Evolutionary conservation across 2,113 vertebrate species (phyloP).

Genomic region (Noturus placidus): DNA sequence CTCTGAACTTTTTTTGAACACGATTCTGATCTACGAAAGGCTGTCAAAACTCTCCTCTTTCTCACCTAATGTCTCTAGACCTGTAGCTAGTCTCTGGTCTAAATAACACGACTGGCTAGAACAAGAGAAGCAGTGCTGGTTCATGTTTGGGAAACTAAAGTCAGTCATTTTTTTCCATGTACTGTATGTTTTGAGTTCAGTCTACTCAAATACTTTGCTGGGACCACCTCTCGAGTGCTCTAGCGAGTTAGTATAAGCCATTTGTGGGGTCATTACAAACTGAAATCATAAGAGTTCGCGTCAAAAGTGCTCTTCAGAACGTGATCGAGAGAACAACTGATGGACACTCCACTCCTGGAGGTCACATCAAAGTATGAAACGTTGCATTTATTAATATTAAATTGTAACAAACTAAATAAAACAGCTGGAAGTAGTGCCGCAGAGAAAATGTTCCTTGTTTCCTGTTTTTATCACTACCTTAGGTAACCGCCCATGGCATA

Average conservation of each 20-base stretch:
- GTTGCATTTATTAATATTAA: background rate
- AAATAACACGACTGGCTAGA: background rate
- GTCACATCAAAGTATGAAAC: background rate
- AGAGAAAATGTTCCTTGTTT: background rate
- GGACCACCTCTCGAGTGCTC: background rate
- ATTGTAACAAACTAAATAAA: background rate
- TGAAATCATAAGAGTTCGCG: background rate
- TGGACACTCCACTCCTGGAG: background rate
- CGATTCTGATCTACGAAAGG: background rate
- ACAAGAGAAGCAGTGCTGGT: background rate
- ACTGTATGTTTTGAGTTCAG: background rate
- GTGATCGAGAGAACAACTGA: background rate
- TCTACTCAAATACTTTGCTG: background rate
- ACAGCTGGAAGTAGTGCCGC: background rate
- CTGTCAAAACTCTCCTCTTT: background rate
- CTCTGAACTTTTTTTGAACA: too few relatives aligned
- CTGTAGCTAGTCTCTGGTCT: too few relatives aligned
- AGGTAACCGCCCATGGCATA: background rate
- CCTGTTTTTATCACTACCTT: background rate
- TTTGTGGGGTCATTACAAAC: background rate
- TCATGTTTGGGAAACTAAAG: background rate
- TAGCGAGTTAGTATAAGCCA: background rate
- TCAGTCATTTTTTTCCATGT: background rate
- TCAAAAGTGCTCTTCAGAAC: background rate
- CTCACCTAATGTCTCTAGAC: background rate